Conservation (phyloP, 2,797 vertebrate species). For the Amblyraja radiata region DNA sequence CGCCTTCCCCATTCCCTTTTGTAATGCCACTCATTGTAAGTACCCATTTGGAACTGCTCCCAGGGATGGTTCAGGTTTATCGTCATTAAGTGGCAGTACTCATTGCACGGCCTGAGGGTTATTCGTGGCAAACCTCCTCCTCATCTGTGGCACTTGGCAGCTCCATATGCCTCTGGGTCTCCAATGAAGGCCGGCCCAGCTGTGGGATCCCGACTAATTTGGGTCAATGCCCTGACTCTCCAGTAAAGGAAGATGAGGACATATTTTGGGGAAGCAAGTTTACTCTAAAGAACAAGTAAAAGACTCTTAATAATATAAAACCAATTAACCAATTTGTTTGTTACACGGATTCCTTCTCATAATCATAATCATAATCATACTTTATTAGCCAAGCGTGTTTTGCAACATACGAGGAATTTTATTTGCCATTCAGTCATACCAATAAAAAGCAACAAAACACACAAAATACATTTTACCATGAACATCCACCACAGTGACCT, state of each 20-base stretch:
- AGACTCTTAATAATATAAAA: neutral
- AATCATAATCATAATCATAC: too few relatives aligned
- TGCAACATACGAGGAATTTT: too few relatives aligned
- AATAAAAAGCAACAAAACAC: too few relatives aligned
- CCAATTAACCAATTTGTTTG: neutral
- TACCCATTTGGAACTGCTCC: slow-evolving; percentile 8
- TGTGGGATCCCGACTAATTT: slow-evolving; percentile 17
- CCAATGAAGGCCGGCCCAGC: neutral
- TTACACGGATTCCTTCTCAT: neutral
- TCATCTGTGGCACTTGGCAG: slow-evolving; percentile 22
- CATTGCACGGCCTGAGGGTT: neutral
- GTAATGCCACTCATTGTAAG: neutral
- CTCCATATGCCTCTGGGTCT: slow-evolving; percentile 35
- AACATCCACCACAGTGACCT: too few relatives aligned
- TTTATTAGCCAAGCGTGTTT: too few relatives aligned
- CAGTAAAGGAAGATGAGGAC: neutral
- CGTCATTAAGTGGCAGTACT: neutral
- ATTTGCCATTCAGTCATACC: too few relatives aligned
- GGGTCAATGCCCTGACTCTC: slow-evolving; percentile 8
- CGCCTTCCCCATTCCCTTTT: neutral
- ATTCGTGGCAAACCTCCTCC: neutral
- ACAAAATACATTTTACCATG: too few relatives aligned
- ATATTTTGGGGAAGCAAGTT: neutral
- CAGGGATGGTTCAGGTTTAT: slow-evolving; percentile 16
- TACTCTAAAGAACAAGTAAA: neutral